Evolutionary conservation across 2,888 invertebrate genomes (phyloP).

Genomic region (Serripes groenlandicus): DNA sequence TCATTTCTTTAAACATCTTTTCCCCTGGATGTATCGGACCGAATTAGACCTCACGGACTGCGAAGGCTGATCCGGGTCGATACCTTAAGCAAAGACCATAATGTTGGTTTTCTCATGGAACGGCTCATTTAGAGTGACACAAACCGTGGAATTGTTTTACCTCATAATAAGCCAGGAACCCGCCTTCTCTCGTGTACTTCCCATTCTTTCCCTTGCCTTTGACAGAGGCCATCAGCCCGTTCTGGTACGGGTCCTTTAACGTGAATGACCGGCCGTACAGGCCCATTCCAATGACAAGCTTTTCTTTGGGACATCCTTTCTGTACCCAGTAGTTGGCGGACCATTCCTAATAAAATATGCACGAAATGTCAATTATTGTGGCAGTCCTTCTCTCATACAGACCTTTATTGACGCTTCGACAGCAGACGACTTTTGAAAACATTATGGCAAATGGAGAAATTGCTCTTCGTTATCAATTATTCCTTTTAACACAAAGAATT

Average conservation of each 20-base stretch:
- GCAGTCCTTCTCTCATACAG: no score
- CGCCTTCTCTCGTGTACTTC: conserved; percentile 78
- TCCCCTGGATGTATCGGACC: no score
- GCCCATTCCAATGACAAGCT: conserved; percentile 97
- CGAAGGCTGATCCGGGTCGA: no score
- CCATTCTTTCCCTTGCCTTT: conserved; percentile 77
- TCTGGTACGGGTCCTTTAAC: conserved; percentile 88
- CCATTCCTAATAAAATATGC: conserved; percentile 75
- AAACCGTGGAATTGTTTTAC: conserved; percentile 66
- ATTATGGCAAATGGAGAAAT: neutral
- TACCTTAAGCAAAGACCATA: no score
- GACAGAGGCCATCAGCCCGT: conserved; percentile 76
- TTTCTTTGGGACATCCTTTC: conserved; percentile 95
- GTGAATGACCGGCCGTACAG: conserved; percentile 96
- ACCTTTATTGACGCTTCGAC: neutral
- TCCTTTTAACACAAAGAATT: neutral
- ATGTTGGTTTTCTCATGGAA: no score
- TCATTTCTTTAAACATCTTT: no score
- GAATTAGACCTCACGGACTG: no score
- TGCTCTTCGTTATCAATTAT: neutral
- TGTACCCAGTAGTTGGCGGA: conserved; percentile 78
- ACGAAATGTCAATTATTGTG: neutral
- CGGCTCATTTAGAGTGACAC: no score
- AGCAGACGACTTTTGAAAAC: neutral
- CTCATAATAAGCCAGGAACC: conserved; percentile 84